Evolutionary conservation across 2,113 vertebrate genomes (phyloP), one percentile per base, ranked within the genome.

Genomic region (Antechinus flavipes): DNA sequence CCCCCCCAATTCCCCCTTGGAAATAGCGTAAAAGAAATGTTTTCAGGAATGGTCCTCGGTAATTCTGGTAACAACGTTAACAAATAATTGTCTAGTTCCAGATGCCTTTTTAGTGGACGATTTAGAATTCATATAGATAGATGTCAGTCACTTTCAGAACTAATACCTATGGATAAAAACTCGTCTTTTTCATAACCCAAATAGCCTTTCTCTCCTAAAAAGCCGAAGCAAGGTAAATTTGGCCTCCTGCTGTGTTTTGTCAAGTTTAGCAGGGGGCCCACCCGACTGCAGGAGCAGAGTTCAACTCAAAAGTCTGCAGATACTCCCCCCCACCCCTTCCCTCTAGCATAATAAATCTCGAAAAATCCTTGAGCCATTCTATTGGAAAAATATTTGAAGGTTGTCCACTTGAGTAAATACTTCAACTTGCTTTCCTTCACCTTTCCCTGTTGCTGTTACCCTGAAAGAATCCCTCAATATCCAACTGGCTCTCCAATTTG

Each of bases 381-480:
- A 95, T 96, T 96, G 95, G 94, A 96, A 97, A 97, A 97, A 91
- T 97, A 98, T 96, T 96, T 95, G 89, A 98, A 97, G 92, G 95
- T 46, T 96, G 95, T 97, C 97, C 97, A 96, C 92, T 98, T 95
- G 95, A 97, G 97, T 98, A 97, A 98, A 97, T 97, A 94, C 96
- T 96, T 92, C 94, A 97, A 90, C 92, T 95, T 96, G 93, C 91
- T 94, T 96, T 95, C 96, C 97, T 92, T 96, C 27, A 93, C 94
- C 97, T 94, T 97, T 96, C 96, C 55, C 35, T 54, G 97, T 96
- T 94, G 89, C 93, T 49, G 95, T 98, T 97, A 98, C 94, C 93
- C 97, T 96, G 93, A 95, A 98, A 98, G 97, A 98, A 98, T 98
- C 95, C 96, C 97, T 98, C 97, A 97, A 96, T 98, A 98, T 97